Conservation (phyloP, 2,888 invertebrate genomes). For the Mimas tiliae region DNA sequence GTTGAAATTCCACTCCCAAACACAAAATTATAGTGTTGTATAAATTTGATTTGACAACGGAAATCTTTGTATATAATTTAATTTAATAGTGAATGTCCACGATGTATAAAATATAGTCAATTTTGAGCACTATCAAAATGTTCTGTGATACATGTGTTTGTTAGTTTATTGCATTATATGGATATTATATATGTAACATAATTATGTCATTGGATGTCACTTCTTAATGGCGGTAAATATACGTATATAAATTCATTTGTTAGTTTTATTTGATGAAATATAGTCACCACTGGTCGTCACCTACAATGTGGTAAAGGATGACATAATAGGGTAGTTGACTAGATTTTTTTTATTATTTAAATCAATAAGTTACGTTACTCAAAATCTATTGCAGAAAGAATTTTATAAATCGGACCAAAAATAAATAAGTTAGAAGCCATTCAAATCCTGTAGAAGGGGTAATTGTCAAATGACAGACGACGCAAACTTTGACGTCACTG, state of each 20-base stretch:
- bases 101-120: conserved; percentile 73
- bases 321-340: too few relatives aligned
- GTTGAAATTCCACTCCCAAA: conserved; percentile 3
- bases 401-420: too few relatives aligned
- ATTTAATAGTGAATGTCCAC: conserved; percentile 62
- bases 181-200: conserved; percentile 44
- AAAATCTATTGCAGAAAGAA: too few relatives aligned
- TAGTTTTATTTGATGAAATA: conserved; percentile 36
- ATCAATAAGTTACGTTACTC: too few relatives aligned
- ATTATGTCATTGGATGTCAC: conserved; percentile 77
- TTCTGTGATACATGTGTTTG: conserved; percentile 82
- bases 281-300: background rate
- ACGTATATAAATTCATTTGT: conserved; percentile 56
- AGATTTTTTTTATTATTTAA: too few relatives aligned
- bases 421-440: too few relatives aligned
- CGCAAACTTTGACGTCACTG: too few relatives aligned
- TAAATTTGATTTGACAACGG: conserved; percentile 23
- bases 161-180: conserved; percentile 65
- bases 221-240: conserved; percentile 78
- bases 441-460: too few relatives aligned
- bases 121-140: conserved; percentile 82
- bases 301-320: too few relatives aligned
- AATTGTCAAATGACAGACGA: too few relatives aligned
- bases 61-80: conserved; percentile 14
- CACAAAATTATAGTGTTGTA: conserved; percentile 22